Evolutionary conservation across 2,113 vertebrate genomes (phyloP).

Genomic region (Thermophis baileyi): DNA sequence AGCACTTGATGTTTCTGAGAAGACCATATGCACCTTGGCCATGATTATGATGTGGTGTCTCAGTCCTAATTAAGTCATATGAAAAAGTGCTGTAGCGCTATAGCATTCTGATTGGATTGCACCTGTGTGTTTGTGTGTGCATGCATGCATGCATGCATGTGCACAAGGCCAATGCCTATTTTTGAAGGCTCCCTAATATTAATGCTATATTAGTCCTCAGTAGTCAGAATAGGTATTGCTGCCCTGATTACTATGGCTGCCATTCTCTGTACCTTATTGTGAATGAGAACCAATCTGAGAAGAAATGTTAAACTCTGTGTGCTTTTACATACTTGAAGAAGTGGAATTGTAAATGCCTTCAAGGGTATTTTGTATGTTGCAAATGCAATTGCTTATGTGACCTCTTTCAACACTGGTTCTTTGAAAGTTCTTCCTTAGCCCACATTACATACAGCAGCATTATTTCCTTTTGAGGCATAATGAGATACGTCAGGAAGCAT

Average conservation of each 20-base stretch:
- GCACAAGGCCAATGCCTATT: neutral
- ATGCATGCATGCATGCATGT: accelerated
- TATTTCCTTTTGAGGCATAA: neutral
- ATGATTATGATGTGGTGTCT: neutral
- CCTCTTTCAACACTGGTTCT: neutral
- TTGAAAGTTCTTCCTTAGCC: neutral
- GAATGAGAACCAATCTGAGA: neutral
- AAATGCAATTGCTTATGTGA: neutral
- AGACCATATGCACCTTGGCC: neutral
- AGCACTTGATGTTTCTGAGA: neutral
- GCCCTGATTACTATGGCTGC: neutral
- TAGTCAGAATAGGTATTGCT: neutral
- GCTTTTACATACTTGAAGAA: neutral
- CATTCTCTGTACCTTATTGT: neutral
- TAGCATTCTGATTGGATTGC: neutral
- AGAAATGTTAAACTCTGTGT: neutral
- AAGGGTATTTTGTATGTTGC: neutral
- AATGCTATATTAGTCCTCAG: neutral
- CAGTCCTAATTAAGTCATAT: neutral
- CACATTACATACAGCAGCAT: neutral
- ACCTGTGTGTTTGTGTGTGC: neutral
- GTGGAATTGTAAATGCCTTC: neutral
- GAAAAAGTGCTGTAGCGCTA: neutral
- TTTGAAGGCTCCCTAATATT: neutral
- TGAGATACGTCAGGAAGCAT: neutral